phyloP scores from a whole-genome alignment of 2,113 vertebrate species.

The Pagrus major region DNA sequence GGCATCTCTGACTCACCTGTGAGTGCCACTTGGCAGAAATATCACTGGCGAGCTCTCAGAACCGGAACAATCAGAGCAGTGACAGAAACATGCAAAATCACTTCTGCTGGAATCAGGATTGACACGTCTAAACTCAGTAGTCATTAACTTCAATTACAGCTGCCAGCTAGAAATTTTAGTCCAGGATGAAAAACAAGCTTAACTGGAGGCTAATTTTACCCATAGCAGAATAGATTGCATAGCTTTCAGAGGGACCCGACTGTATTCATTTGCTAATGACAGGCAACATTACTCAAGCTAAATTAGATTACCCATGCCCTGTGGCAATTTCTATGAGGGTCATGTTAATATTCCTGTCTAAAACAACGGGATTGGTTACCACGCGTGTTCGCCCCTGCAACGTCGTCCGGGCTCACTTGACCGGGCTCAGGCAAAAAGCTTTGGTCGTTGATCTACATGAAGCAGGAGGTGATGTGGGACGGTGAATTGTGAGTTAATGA shows the following conservation, averaged over 20 bases:
- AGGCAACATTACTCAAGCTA: constrained; percentile 78
- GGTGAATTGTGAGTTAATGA: constrained; percentile 44
- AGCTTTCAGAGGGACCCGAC: constrained; percentile 65
- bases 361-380: constrained; percentile 32
- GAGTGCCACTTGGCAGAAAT: constrained; percentile 5
- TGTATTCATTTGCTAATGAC: constrained; percentile 75
- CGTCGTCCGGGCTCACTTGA: background rate
- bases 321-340: constrained; percentile 73
- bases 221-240: constrained; percentile 61
- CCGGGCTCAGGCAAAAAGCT: background rate
- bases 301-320: constrained; percentile 77
- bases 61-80: background rate
- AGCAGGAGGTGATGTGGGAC: constrained; percentile 23
- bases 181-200: constrained; percentile 69
- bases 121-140: constrained; percentile 41
- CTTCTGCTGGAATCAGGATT: constrained; percentile 41
- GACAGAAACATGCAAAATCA: constrained; percentile 14
- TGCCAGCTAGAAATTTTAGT: constrained; percentile 47
- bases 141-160: constrained; percentile 62
- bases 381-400: background rate
- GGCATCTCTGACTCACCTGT: constrained; percentile 36
- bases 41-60: constrained; percentile 4
- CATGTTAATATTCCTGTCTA: constrained; percentile 68
- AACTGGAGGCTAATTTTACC: constrained; percentile 80
- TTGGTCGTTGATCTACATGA: background rate